Conservation (phyloP, 2,888 invertebrate genomes). For the Drosophila nr. perissopoda region DNA sequence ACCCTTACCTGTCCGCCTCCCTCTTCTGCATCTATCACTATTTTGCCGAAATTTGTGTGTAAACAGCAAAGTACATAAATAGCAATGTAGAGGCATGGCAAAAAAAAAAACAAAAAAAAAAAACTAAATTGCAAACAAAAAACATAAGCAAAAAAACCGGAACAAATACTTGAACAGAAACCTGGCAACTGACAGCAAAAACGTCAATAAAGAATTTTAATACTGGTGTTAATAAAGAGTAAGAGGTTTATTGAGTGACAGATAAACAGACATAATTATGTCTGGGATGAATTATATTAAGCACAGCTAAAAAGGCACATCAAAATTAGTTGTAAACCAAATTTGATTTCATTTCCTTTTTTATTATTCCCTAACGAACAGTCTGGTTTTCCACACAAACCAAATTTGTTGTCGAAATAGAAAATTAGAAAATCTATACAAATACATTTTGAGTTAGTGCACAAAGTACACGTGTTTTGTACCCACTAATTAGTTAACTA, state of each 20-base stretch:
- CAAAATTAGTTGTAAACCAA: background rate
- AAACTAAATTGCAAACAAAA: constrained; percentile 26
- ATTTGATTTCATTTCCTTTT: background rate
- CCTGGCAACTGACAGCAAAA: constrained; percentile 20
- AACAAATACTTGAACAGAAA: constrained; percentile 2
- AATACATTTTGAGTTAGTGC: background rate
- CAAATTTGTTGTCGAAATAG: background rate
- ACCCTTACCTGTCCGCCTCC: constrained; percentile 15
- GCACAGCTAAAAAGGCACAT: background rate
- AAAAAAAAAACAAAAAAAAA: constrained; percentile 7
- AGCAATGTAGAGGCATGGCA: constrained; percentile 38
- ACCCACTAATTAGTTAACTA: background rate
- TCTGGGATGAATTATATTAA: background rate
- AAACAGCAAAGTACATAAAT: constrained; percentile 40
- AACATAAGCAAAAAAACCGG: background rate
- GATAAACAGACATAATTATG: background rate
- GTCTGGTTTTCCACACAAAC: background rate
- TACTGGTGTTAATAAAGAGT: background rate
- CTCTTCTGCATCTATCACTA: constrained; percentile 15
- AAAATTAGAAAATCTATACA: background rate
- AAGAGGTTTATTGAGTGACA: background rate
- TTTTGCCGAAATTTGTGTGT: constrained; percentile 28
- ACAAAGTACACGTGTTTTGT: background rate
- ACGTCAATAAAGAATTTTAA: constrained; percentile 12
- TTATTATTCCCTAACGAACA: background rate